A percentile compares a stretch with the other conserved stretches of the same genome.
Evolutionary conservation across 2,888 invertebrate species (phyloP).

Genomic region (Hydriomena furcata): DNA sequence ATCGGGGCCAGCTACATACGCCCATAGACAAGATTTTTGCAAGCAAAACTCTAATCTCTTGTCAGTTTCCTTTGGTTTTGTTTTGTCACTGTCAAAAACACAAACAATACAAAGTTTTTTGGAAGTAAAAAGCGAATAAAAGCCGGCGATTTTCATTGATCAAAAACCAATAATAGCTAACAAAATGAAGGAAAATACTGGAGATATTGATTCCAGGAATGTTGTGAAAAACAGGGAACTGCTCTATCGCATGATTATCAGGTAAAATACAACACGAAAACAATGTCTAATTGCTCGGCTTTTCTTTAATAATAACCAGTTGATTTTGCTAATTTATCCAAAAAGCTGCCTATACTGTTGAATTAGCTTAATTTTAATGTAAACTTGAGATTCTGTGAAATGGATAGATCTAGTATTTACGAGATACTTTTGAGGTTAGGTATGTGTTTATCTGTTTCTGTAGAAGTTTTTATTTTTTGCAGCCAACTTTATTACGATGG

Average conservation of each 20-base stretch:
- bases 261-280: conserved; percentile 73
- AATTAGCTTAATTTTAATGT: background rate
- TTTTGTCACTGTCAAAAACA: too few relatives aligned
- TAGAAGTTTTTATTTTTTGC: conserved; percentile 30
- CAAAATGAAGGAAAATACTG: conserved; percentile 68
- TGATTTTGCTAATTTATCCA: background rate
- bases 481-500: conserved; percentile 99
- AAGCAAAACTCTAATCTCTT: too few relatives aligned
- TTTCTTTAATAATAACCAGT: background rate
- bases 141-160: conserved; percentile 1
- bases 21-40: too few relatives aligned
- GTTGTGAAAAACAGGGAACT: conserved; percentile 94
- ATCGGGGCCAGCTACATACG: too few relatives aligned
- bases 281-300: background rate
- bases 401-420: background rate
- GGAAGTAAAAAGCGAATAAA: too few relatives aligned
- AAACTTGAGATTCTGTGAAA: background rate
- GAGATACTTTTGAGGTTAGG: conserved; percentile 25
- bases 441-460: too few relatives aligned
- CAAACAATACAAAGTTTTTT: conserved; percentile 4
- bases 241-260: conserved; percentile 95
- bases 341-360: background rate
- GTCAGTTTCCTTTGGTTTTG: too few relatives aligned
- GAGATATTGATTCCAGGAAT: conserved; percentile 87
- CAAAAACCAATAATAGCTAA: background rate